Conservation (phyloP, 2,113 vertebrate genomes). For the Gobius niger region DNA sequence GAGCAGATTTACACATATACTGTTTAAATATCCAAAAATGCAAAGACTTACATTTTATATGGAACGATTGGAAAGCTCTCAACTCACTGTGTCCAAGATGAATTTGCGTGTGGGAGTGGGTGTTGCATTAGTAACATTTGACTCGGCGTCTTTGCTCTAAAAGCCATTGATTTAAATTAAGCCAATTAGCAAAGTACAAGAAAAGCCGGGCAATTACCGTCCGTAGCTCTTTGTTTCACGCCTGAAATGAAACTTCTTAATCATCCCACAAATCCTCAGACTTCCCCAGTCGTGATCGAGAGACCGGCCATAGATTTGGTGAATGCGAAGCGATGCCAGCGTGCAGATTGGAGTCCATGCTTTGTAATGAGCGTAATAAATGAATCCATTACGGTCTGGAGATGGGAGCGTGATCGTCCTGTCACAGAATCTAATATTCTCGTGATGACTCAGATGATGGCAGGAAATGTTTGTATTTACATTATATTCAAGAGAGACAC, state of each 20-base stretch:
- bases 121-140: constrained; percentile 12
- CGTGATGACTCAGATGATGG: constrained; percentile 12
- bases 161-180: constrained; percentile 43
- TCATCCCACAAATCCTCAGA: constrained; percentile 32
- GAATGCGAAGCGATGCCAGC: background rate
- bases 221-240: constrained; percentile 30
- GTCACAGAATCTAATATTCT: background rate
- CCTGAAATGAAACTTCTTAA: constrained; percentile 46
- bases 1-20: background rate
- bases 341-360: background rate
- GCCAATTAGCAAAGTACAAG: constrained; percentile 39
- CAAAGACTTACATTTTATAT: too few species aligned
- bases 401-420: background rate
- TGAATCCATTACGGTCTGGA: background rate
- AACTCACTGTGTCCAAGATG: background rate
- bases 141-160: constrained; percentile 13
- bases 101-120: background rate
- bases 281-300: constrained; percentile 7
- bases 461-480: constrained; percentile 6
- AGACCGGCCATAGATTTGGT: constrained; percentile 13
- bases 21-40: background rate
- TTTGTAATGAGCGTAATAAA: constrained; percentile 22
- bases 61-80: background rate
- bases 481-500: background rate
- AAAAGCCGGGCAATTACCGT: constrained; percentile 27